Conservation (phyloP, 2,797 vertebrate species). For the Hypotaenidia okinawae region DNA sequence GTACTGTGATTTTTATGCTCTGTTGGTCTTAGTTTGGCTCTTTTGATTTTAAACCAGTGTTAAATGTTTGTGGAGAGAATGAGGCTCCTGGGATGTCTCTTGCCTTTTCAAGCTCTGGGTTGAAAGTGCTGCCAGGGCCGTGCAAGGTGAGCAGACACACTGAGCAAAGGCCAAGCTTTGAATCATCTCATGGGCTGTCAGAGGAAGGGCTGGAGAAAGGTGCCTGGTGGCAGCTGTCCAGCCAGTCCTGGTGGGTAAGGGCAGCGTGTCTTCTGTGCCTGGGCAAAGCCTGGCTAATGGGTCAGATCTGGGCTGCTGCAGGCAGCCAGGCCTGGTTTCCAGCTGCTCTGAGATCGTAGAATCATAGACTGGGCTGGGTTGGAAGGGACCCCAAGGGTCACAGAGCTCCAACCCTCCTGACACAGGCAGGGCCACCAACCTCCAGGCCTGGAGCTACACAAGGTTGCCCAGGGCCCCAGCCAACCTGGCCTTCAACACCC, state of each 20-base stretch:
- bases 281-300: neutral
- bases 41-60: neutral
- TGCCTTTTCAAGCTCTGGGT: neutral
- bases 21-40: neutral
- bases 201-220: neutral
- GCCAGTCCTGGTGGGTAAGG: fast-evolving
- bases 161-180: neutral
- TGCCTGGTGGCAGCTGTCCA: neutral
- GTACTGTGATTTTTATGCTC: neutral
- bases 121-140: neutral
- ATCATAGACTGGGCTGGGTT: no score
- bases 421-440: no score
- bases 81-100: neutral
- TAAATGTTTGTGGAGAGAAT: neutral
- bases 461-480: no score
- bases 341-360: neutral
- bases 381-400: no score
- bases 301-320: fast-evolving
- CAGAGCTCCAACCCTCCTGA: no score
- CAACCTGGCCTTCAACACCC: no score
- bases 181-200: neutral
- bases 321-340: neutral
- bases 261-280: neutral
- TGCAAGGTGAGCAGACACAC: fast-evolving
- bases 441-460: no score